Evolutionary conservation across 2,797 vertebrate species (phyloP).

Genomic region (Malurus splendens): DNA sequence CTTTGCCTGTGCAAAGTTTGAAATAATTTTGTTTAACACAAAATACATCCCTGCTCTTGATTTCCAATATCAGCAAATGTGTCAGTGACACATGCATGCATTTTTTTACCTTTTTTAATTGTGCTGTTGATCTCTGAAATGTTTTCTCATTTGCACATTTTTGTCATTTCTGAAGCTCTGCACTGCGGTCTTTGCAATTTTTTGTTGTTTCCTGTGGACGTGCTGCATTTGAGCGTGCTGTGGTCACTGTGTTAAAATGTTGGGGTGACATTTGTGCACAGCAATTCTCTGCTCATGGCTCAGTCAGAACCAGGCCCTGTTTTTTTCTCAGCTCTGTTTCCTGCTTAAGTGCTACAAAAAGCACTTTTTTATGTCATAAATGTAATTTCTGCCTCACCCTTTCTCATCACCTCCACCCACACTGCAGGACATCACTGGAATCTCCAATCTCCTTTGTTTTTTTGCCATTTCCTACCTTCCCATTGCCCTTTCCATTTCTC

Average conservation of each 20-base stretch:
- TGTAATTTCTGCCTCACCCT: background rate
- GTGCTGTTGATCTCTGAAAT: background rate
- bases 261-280: background rate
- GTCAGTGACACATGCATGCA: background rate
- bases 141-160: background rate
- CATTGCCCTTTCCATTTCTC: background rate
- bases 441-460: background rate
- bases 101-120: background rate
- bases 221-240: background rate
- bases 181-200: background rate
- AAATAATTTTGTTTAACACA: background rate
- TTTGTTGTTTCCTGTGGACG: background rate
- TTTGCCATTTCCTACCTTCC: background rate
- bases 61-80: background rate
- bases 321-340: background rate
- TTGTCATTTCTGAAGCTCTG: background rate
- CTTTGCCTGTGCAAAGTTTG: background rate
- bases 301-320: background rate
- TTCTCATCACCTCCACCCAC: background rate
- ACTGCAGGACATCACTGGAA: background rate
- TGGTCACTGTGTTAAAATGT: background rate
- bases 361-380: background rate
- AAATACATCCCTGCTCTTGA: background rate
- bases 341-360: background rate
- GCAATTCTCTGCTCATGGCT: background rate